phyloP scores from a whole-genome alignment of 2,113 vertebrate genomes.

The Tor tambroides region DNA sequence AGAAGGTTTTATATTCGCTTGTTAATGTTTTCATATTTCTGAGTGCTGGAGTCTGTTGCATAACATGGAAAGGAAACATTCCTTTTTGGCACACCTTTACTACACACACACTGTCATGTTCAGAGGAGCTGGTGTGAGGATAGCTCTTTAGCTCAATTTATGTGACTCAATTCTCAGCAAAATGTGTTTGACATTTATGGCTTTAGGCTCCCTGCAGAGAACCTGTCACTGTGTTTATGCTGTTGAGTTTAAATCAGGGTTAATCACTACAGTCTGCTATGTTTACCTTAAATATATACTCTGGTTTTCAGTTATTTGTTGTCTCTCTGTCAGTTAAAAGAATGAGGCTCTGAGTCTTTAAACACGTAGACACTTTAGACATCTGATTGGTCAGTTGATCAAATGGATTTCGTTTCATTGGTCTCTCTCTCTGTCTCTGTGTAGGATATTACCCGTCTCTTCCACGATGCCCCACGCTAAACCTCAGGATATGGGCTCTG shows the following conservation, averaged over 20 bases:
- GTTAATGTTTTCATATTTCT: not conserved
- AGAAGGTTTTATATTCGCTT: not conserved
- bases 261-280: not conserved
- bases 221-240: not conserved
- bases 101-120: not conserved
- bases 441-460: constrained; percentile 62
- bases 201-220: not conserved
- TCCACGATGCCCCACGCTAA: constrained; percentile 76
- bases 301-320: not conserved
- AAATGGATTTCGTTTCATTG: not conserved
- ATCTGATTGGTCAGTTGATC: not conserved
- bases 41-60: not conserved
- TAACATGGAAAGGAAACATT: not conserved
- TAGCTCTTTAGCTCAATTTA: not conserved
- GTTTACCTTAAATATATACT: not conserved
- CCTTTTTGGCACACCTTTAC: not conserved
- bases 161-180: not conserved
- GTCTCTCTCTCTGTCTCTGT: not conserved
- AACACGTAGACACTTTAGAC: not conserved
- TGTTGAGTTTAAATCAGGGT: not conserved
- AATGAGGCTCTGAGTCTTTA: not conserved
- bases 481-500: constrained; percentile 81
- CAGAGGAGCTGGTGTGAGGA: not conserved
- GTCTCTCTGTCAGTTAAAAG: not conserved
- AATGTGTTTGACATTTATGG: not conserved